phyloP scores from a whole-genome alignment of 2,888 invertebrate species.

The Coleophora deauratella region DNA sequence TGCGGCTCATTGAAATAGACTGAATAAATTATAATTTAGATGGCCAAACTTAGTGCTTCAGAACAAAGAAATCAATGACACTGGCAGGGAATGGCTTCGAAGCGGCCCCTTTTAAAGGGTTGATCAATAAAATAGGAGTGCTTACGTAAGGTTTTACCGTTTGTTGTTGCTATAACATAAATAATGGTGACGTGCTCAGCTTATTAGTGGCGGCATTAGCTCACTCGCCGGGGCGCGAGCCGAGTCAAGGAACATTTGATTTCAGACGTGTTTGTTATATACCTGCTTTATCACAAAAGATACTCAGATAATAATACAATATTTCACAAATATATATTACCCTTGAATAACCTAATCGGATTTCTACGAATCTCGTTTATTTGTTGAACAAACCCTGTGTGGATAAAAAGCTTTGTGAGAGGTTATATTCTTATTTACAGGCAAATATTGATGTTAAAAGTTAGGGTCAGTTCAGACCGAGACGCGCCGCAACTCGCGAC shows the following conservation, averaged over 20 bases:
- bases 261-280: constrained; percentile 20
- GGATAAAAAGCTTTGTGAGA: constrained; percentile 49
- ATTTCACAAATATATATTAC: constrained; percentile 36
- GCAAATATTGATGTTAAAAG: too few relatives aligned
- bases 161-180: constrained; percentile 61
- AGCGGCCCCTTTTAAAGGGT: constrained; percentile 8
- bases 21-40: too few relatives aligned
- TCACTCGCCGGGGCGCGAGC: constrained; percentile 35
- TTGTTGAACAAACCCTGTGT: constrained; percentile 64
- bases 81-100: neutral
- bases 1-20: neutral
- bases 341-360: constrained; percentile 2
- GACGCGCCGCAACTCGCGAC: too few relatives aligned
- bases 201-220: constrained; percentile 63
- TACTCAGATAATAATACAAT: constrained; percentile 36
- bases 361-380: constrained; percentile 49
- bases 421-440: too few relatives aligned
- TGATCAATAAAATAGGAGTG: constrained; percentile 41
- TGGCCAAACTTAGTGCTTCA: neutral
- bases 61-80: too few relatives aligned
- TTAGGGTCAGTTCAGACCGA: too few relatives aligned
- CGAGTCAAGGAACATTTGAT: constrained; percentile 42
- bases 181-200: constrained; percentile 66
- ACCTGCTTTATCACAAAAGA: too few relatives aligned
- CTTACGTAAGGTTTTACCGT: constrained; percentile 45